Percentiles rank a stretch among this genome's conserved stretches.
Conservation (phyloP, 1,140 invertebrate genomes). For the Neelides sp. region DNA sequence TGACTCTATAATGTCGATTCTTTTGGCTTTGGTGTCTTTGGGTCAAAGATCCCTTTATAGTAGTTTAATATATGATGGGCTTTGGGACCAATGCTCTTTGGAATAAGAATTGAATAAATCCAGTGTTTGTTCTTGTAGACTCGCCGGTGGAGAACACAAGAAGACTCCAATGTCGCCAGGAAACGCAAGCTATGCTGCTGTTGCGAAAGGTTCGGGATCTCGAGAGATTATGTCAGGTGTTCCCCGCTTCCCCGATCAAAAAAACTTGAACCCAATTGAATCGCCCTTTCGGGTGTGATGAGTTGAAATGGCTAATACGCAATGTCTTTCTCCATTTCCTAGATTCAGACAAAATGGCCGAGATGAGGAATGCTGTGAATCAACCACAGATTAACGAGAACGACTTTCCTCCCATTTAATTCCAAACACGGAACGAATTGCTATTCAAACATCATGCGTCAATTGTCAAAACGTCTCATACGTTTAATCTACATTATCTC, state of each 20-base stretch:
- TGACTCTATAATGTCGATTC: too few relatives aligned
- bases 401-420: conserved; percentile 23
- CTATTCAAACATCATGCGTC: too few relatives aligned
- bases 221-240: conserved; percentile 57
- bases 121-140: conserved; percentile 13
- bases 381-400: conserved; percentile 10
- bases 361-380: conserved; percentile 26
- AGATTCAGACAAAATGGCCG: conserved; percentile 31
- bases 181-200: conserved; percentile 53
- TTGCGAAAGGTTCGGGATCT: conserved; percentile 54
- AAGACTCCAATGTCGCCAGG: conserved; percentile 10
- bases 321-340: conserved; percentile 1
- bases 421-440: not conserved
- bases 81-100: too few relatives aligned
- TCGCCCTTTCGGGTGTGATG: not conserved
- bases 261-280: not conserved
- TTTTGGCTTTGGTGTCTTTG: too few relatives aligned
- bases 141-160: conserved; percentile 22
- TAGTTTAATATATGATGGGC: too few relatives aligned
- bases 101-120: too few relatives aligned
- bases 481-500: too few relatives aligned
- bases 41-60: too few relatives aligned
- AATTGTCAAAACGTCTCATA: too few relatives aligned
- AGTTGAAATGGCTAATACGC: conserved; percentile 1
- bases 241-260: conserved; percentile 17